Conservation (phyloP, 2,888 invertebrate species). For the Anagyrus pseudococci region DNA sequence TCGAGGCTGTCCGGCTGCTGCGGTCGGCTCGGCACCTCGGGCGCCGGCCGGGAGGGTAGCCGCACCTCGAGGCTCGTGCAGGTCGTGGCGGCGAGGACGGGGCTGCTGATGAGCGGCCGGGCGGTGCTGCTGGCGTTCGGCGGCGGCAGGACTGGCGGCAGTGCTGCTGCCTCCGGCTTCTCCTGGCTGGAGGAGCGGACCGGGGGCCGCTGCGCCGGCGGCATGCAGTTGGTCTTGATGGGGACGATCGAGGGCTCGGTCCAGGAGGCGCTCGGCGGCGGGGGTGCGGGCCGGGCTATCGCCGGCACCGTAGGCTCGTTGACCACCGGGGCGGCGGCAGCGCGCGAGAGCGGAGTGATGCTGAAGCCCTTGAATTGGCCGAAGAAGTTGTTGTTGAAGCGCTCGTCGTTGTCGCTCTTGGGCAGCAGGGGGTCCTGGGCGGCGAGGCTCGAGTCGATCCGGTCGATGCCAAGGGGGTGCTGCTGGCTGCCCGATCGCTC, state of each 20-base stretch:
- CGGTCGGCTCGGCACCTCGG: slow-evolving; percentile 5
- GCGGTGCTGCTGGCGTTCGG: slow-evolving; percentile 69
- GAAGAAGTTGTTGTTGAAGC: slow-evolving; percentile 72
- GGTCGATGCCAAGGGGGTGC: slow-evolving; percentile 54
- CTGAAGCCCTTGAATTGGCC: slow-evolving; percentile 89
- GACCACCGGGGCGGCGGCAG: background rate
- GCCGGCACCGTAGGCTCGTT: no score
- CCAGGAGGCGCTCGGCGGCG: slow-evolving; percentile 70
- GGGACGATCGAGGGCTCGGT: slow-evolving; percentile 67
- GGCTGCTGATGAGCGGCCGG: slow-evolving; percentile 81
- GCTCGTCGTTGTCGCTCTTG: slow-evolving; percentile 57
- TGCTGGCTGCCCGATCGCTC: slow-evolving; percentile 54
- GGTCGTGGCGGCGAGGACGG: slow-evolving; percentile 82
- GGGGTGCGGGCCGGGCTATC: slow-evolving; percentile 67
- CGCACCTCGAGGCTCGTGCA: slow-evolving; percentile 77
- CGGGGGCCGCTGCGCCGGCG: slow-evolving; percentile 37
- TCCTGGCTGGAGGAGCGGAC: background rate
- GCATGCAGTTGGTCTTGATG: slow-evolving; percentile 54
- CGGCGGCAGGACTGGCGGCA: slow-evolving; percentile 69
- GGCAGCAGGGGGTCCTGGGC: slow-evolving; percentile 57
- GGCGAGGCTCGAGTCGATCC: slow-evolving; percentile 53
- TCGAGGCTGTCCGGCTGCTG: background rate
- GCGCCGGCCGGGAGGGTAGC: slow-evolving; percentile 40
- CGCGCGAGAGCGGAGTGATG: slow-evolving; percentile 67
- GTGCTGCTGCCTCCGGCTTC: slow-evolving; percentile 30